Evolutionary conservation across 2,113 vertebrate genomes (phyloP), one percentile per base, ranked within the genome.

Genomic region (Platysternon megacephalum): DNA sequence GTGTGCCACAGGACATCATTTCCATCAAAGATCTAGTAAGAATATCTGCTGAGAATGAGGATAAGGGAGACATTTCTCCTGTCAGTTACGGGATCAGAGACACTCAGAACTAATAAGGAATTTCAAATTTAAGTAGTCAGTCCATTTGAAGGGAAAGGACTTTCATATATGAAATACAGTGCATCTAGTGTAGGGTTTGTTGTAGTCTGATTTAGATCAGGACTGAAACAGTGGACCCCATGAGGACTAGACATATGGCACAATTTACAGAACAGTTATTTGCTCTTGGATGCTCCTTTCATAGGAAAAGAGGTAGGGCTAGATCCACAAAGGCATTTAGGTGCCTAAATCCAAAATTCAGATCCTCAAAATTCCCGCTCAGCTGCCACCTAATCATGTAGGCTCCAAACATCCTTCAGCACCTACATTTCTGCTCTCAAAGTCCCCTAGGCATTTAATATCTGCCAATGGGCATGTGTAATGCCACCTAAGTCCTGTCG

Each of bases 221-320:
- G 74, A 39, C 74, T 86, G 58, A 87, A 95, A 88, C 14, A 44
- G 19, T 32, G 22, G 58, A 78, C 32, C 91, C 79, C 87, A 65
- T 35, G 85, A 94, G 52, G 39, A 88, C 81, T 28, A 89, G 26
- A 84, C 68, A 90, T 82, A 84, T 76, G 61, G 87, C 58, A 82
- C 87, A 94, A 87, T 96, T 92, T 91, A 90, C 79, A 85, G 90
- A 89, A 94, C 93, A 92, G 83, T 93, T 94, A 86, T 87, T 92
- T 88, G 55, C 21, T 95, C 52, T 79, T 86, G 86, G 90, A 86
- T 65, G 90, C 39, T 84, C 48, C 68, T 44, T 90, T 58, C 90
- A 52, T 1, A 65, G 56, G 87, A 85, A 93, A 84, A 14, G 82
- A 84, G 88, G 91, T 94, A 68, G 35, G 35, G 17, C 65, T 68